A percentile compares a stretch with the other conserved stretches of the same genome.
Evolutionary conservation across 2,113 vertebrate genomes (phyloP).

Genomic region (Alligator mississippiensis): DNA sequence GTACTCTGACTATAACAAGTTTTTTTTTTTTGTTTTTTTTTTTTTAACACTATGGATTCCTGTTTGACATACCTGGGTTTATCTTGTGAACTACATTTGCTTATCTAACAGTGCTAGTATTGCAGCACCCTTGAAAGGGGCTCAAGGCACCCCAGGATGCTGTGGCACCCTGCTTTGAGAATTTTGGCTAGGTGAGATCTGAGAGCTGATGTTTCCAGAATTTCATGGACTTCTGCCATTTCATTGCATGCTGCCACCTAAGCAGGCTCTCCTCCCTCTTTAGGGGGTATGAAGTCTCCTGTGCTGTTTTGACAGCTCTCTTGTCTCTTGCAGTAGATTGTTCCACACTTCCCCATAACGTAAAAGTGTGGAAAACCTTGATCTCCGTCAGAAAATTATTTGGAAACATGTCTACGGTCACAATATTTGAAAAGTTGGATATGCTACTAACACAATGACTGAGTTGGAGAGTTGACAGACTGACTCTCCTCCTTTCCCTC

Average conservation of each 20-base stretch:
- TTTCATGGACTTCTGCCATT: background rate
- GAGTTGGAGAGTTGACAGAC: background rate
- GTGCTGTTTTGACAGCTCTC: rapidly evolving
- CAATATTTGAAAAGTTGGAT: background rate
- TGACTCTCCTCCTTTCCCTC: no score
- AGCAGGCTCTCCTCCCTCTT: background rate
- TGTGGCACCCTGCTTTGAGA: no score
- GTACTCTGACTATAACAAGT: no score
- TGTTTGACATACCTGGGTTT: no score
- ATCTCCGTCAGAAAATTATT: background rate
- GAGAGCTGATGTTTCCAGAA: background rate
- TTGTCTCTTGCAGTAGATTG: background rate
- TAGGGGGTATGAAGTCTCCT: background rate
- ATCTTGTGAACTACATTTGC: no score
- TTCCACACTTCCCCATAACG: rapidly evolving
- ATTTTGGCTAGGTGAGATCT: background rate
- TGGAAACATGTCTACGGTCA: background rate
- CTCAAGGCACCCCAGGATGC: no score
- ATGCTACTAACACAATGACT: background rate
- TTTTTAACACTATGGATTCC: no score
- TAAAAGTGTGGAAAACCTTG: background rate
- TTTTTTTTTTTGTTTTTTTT: no score
- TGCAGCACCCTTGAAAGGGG: no score
- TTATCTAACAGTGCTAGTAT: no score
- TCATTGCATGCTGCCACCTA: background rate